These are phyloP conservation scores for Lampropteryx suffumata DNA, from an alignment of 2,888 invertebrate genomes.

Conservation along the genomic window DNA sequence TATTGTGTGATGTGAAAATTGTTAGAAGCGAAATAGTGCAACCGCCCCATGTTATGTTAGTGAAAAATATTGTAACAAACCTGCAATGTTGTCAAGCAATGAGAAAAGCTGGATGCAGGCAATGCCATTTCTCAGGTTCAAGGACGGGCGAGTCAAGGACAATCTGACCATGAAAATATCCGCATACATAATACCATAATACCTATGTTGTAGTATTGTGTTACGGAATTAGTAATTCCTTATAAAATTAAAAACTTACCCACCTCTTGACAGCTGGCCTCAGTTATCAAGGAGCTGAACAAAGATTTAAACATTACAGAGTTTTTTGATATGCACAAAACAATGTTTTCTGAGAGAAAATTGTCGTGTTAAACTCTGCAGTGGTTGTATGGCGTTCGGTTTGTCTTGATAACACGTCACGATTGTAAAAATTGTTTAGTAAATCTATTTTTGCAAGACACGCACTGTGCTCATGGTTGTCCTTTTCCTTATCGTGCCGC, in stretches of 20 bases:
- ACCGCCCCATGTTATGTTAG: no score
- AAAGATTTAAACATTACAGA: conserved; percentile 86
- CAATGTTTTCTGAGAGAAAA: conserved; percentile 48
- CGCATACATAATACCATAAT: conserved; percentile 22
- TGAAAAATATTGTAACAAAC: no score
- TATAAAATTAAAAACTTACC: conserved; percentile 82
- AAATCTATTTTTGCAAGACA: conserved; percentile 78
- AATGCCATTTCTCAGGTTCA: conserved; percentile 61
- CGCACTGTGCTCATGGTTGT: conserved; percentile 70
- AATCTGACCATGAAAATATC: conserved; percentile 38
- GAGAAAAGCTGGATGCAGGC: conserved; percentile 44
- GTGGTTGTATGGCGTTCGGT: conserved; percentile 59
- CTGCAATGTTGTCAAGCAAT: background rate
- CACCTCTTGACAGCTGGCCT: conserved; percentile 90
- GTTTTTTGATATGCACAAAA: conserved; percentile 53
- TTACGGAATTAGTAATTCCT: conserved; percentile 7
- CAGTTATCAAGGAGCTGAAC: conserved; percentile 83
- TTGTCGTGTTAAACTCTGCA: conserved; percentile 55
- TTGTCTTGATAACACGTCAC: conserved; percentile 72
- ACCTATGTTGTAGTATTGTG: background rate
- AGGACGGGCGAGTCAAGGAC: conserved; percentile 62
- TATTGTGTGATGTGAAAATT: conserved; percentile 31
- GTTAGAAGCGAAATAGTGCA: conserved; percentile 24
- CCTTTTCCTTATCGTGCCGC: conserved; percentile 48
- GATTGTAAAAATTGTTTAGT: conserved; percentile 63